These are phyloP conservation scores for Rhabdomys dilectus DNA, from an alignment of 2,113 vertebrate species.

Conservation along the genomic window DNA sequence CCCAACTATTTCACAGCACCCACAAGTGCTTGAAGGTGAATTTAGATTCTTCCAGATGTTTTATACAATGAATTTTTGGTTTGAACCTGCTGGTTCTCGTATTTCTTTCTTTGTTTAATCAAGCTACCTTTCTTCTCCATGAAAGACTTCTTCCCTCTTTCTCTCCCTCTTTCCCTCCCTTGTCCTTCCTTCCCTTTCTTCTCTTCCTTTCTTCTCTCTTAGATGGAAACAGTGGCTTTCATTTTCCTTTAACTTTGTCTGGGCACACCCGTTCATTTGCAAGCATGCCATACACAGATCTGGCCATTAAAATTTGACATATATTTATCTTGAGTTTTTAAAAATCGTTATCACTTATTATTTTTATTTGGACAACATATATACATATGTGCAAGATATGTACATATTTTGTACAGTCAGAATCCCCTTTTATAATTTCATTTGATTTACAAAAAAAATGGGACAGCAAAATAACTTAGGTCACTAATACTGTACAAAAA, in stretches of 20 bases:
- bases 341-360: slow-evolving; percentile 80
- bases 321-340: background rate
- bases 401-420: slow-evolving; percentile 80
- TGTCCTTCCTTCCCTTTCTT: background rate
- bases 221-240: background rate
- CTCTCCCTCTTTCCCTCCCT: background rate
- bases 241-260: background rate
- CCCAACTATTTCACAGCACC: background rate
- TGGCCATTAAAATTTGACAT: slow-evolving; percentile 18
- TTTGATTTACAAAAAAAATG: slow-evolving; percentile 92
- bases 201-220: background rate
- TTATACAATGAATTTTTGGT: background rate
- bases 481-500: slow-evolving; percentile 93
- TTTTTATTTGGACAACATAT: slow-evolving; percentile 92
- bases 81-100: background rate
- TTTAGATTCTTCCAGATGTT: slow-evolving; percentile 2
- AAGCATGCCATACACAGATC: background rate
- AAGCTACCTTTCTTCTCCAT: background rate
- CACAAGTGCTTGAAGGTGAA: background rate
- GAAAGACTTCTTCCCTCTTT: background rate
- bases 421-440: slow-evolving; percentile 90
- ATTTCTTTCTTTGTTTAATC: background rate
- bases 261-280: background rate
- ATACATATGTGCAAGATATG: slow-evolving; percentile 91
- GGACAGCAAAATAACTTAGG: slow-evolving; percentile 93